A percentile compares a stretch with the other conserved stretches of the same genome.
phyloP scores from a whole-genome alignment of 2,888 invertebrate genomes.

The Chironomus tentans region DNA sequence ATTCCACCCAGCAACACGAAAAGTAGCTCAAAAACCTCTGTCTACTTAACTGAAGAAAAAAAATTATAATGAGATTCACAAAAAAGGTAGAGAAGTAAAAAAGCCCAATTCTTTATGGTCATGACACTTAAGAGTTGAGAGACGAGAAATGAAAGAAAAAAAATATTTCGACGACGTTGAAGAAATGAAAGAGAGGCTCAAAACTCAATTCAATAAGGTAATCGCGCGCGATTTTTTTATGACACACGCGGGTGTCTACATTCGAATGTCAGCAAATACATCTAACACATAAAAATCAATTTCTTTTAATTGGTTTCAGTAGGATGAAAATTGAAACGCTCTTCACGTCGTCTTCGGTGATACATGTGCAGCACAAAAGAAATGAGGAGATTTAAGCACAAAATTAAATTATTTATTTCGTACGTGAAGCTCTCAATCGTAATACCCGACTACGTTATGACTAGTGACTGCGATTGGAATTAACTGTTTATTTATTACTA shows the following conservation, averaged over 20 bases:
- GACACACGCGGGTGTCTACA: constrained; percentile 1
- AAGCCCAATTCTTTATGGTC: neutral
- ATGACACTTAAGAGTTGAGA: neutral
- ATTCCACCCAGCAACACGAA: no score
- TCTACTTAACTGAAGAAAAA: no score
- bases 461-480: neutral
- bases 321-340: constrained; percentile 2
- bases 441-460: neutral
- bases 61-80: no score
- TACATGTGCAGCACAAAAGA: neutral
- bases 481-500: neutral
- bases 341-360: neutral
- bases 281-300: constrained; percentile 7
- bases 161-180: no score
- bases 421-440: neutral
- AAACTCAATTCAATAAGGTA: neutral
- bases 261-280: constrained; percentile 6
- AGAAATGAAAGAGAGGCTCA: neutral
- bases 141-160: neutral
- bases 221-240: neutral
- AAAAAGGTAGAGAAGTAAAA: neutral
- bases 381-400: no score
- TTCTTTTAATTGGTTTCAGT: constrained; percentile 8
- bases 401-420: no score
- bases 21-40: neutral